These are phyloP conservation scores for Idaea dimidiata DNA, from an alignment of 2,888 invertebrate species.

Conservation along the genomic window DNA sequence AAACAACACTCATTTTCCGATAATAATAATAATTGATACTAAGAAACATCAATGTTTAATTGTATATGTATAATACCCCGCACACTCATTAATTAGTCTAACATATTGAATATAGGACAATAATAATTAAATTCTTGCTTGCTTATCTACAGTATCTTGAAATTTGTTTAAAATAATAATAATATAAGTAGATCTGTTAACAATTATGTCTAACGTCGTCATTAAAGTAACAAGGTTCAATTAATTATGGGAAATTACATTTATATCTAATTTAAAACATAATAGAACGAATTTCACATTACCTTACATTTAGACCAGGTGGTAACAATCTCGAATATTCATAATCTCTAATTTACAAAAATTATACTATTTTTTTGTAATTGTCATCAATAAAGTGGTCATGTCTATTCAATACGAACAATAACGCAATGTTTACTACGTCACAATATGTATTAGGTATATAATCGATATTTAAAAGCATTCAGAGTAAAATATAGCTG, in stretches of 20 bases:
- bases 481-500: constrained; percentile 46
- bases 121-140: constrained; percentile 59
- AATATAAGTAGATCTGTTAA: constrained; percentile 52
- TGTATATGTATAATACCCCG: constrained; percentile 48
- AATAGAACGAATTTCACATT: constrained; percentile 53
- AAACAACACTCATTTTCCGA: constrained; percentile 60
- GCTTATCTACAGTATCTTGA: constrained; percentile 59
- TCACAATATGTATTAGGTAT: constrained; percentile 53
- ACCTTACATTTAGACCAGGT: constrained; percentile 65
- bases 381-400: constrained; percentile 72
- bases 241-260: constrained; percentile 48
- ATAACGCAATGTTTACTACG: constrained; percentile 56
- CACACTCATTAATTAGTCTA: constrained; percentile 57
- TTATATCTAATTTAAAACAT: constrained; percentile 48
- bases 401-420: constrained; percentile 51
- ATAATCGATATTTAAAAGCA: constrained; percentile 54
- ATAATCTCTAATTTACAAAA: constrained; percentile 74
- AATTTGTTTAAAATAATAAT: constrained; percentile 64
- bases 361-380: constrained; percentile 68
- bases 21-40: constrained; percentile 50
- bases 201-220: constrained; percentile 61
- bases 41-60: constrained; percentile 65
- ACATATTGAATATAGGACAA: constrained; percentile 49
- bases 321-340: constrained; percentile 77
- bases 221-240: constrained; percentile 67